phyloP scores from a whole-genome alignment of 1,140 invertebrate genomes.

The Potamilus streckersoni region DNA sequence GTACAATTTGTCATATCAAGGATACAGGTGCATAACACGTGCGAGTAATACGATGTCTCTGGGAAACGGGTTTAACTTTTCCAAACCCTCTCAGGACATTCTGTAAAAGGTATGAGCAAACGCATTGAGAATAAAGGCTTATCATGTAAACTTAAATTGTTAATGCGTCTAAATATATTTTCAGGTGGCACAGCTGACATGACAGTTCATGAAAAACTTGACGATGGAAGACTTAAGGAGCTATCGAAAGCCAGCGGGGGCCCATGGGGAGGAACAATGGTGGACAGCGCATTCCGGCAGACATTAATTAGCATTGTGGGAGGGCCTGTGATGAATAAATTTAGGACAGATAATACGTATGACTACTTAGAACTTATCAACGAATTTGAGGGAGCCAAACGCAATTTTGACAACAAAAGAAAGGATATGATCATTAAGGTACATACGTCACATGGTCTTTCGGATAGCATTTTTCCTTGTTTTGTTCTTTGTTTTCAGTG shows the following conservation, averaged over 20 bases:
- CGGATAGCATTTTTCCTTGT: too few species aligned
- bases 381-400: conserved; percentile 14
- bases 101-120: too few species aligned
- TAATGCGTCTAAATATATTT: not conserved
- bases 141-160: not conserved
- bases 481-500: not conserved
- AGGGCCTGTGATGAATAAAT: not conserved
- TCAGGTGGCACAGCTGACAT: conserved; percentile 14
- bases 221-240: conserved; percentile 1
- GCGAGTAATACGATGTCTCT: too few species aligned
- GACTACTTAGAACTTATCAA: conserved; percentile 10
- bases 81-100: too few species aligned
- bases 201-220: conserved; percentile 7
- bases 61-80: too few species aligned
- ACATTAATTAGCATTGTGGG: not conserved
- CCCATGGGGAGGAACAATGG: conserved; percentile 2
- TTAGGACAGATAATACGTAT: conserved; percentile 1
- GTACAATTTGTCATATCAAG: too few species aligned
- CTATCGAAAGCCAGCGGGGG: conserved; percentile 3
- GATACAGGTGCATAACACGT: too few species aligned
- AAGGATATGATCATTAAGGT: not conserved
- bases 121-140: too few species aligned
- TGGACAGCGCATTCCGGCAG: not conserved
- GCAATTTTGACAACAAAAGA: not conserved
- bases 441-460: not conserved